These are phyloP conservation scores for Cyprinodon brontotheroides DNA, from an alignment of 2,113 vertebrate genomes.

Conservation along the genomic window DNA sequence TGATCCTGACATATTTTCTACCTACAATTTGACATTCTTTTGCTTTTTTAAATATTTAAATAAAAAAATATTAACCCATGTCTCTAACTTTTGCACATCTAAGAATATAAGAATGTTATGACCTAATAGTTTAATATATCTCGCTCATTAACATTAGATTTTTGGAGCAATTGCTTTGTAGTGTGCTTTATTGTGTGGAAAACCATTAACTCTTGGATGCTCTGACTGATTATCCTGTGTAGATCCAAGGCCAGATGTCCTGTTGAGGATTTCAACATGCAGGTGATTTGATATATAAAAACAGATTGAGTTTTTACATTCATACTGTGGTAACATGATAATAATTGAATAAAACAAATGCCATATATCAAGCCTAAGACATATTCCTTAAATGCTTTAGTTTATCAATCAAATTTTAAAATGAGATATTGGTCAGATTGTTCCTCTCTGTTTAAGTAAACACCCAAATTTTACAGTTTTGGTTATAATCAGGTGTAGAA, in stretches of 20 bases:
- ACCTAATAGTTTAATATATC: constrained; percentile 26
- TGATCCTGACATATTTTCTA: constrained; percentile 30
- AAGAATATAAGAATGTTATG: constrained; percentile 26
- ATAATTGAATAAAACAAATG: constrained; percentile 30
- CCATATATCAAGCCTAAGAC: background rate
- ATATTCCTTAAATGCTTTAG: background rate
- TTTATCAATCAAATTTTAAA: background rate
- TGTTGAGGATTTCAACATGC: constrained; percentile 1
- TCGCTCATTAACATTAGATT: too few relatives aligned
- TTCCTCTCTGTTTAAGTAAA: background rate
- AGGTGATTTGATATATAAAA: background rate
- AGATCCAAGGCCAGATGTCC: background rate
- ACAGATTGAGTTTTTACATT: background rate
- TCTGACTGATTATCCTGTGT: constrained; percentile 21
- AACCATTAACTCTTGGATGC: constrained; percentile 24
- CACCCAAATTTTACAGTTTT: background rate
- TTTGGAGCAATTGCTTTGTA: too few relatives aligned
- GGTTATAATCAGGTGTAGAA: too few relatives aligned
- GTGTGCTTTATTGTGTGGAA: constrained; percentile 36
- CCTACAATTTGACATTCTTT: constrained; percentile 2
- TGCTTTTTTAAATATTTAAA: background rate
- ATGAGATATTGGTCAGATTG: background rate
- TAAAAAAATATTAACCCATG: background rate
- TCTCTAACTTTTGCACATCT: constrained; percentile 30
- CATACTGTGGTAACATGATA: constrained; percentile 10